These are phyloP conservation scores for Phalera bucephala DNA, from an alignment of 2,888 invertebrate species.

Conservation along the genomic window DNA sequence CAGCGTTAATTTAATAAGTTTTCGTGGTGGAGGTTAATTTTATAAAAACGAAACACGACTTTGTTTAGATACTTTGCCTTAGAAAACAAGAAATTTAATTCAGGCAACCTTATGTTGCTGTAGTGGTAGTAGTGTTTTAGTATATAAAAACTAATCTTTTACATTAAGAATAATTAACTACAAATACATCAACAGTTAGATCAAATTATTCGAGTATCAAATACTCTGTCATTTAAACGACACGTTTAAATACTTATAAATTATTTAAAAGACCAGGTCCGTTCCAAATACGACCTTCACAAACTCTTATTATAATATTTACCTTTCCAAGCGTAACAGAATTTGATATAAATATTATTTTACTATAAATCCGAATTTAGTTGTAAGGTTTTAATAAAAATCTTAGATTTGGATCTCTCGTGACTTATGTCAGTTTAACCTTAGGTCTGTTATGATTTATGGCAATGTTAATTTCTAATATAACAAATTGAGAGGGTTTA, in stretches of 20 bases:
- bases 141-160: no score
- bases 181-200: no score
- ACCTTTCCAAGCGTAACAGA: slow-evolving; percentile 5
- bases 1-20: no score
- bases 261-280: slow-evolving; percentile 9
- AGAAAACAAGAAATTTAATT: no score
- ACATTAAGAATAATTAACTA: no score
- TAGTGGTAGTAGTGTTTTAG: no score
- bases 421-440: slow-evolving; percentile 12
- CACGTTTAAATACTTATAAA: slow-evolving; percentile 11
- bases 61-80: no score
- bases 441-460: slow-evolving; percentile 11
- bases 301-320: slow-evolving; percentile 18
- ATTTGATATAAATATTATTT: slow-evolving; percentile 20
- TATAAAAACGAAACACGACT: no score
- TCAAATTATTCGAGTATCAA: background rate
- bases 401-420: slow-evolving; percentile 12
- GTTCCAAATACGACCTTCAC: slow-evolving; percentile 11
- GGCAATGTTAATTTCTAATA: slow-evolving; percentile 6
- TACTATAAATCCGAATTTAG: slow-evolving; percentile 19
- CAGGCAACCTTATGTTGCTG: no score
- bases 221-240: slow-evolving; percentile 3
- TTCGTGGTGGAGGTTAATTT: no score
- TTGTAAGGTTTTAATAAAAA: slow-evolving; percentile 16
- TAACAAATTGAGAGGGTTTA: no score